These are phyloP conservation scores for Geotria australis DNA, from an alignment of 2,797 vertebrate genomes.

Conservation along the genomic window DNA sequence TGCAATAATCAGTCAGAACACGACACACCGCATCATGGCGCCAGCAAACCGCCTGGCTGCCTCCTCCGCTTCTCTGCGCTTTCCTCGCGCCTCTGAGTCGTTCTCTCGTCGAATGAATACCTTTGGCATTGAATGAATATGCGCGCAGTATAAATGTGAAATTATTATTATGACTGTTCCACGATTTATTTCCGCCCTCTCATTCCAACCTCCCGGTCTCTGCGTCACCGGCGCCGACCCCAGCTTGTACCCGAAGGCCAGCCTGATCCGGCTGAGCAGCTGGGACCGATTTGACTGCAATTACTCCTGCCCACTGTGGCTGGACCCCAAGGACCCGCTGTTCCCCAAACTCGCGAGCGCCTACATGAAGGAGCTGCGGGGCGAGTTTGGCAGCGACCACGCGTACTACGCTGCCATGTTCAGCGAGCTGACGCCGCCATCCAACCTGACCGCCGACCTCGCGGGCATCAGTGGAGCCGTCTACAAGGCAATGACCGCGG, in stretches of 20 bases:
- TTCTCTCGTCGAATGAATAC: no score
- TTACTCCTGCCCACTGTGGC: slow-evolving; percentile 45
- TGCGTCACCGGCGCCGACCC: neutral
- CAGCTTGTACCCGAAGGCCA: slow-evolving; percentile 43
- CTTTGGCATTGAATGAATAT: no score
- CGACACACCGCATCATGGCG: no score
- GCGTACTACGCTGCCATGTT: slow-evolving; percentile 76
- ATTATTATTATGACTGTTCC: no score
- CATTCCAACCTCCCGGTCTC: neutral
- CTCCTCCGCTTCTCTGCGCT: neutral
- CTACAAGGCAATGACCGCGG: slow-evolving; percentile 42
- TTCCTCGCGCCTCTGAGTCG: no score
- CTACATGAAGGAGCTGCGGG: slow-evolving; percentile 35
- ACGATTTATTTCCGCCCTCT: no score
- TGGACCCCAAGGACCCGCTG: slow-evolving; percentile 46
- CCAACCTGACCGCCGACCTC: slow-evolving; percentile 41
- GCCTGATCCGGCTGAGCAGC: slow-evolving; percentile 27
- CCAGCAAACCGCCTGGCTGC: no score
- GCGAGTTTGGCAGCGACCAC: slow-evolving; percentile 57
- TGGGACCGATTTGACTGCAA: slow-evolving; percentile 80
- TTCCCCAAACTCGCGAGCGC: slow-evolving; percentile 44
- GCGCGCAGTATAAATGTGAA: no score
- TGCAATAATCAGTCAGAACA: no score
- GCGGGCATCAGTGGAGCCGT: slow-evolving; percentile 31
- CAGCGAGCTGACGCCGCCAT: slow-evolving; percentile 64